phyloP scores from a whole-genome alignment of 2,113 vertebrate genomes.

The Ovis canadensis region DNA sequence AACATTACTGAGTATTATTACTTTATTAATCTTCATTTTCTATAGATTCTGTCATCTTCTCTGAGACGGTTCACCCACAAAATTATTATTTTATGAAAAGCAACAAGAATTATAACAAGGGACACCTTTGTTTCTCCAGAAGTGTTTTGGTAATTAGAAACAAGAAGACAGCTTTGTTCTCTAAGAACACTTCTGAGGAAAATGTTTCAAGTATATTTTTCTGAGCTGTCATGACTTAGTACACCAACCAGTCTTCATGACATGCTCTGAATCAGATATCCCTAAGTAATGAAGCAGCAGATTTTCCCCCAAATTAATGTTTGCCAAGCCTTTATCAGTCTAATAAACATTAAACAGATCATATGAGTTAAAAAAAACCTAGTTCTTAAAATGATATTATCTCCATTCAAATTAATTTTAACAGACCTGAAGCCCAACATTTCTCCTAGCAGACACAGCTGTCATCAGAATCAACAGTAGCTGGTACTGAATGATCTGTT shows the following conservation, averaged over 20 bases:
- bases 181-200: neutral
- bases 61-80: neutral
- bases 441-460: neutral
- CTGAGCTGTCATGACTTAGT: neutral
- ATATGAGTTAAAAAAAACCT: neutral
- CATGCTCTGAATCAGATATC: neutral
- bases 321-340: neutral
- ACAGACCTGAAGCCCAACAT: neutral
- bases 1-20: neutral
- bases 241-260: neutral
- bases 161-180: neutral
- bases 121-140: neutral
- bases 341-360: neutral
- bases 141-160: neutral
- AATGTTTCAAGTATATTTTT: neutral
- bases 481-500: neutral
- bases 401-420: neutral
- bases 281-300: neutral
- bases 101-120: neutral
- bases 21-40: slow-evolving; percentile 24
- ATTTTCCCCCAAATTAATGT: neutral
- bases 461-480: neutral
- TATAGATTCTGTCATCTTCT: neutral
- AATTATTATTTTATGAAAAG: neutral
- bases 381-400: neutral